These are phyloP conservation scores for Rhea americana DNA, from an alignment of 2,113 vertebrate species.

Conservation along the genomic window DNA sequence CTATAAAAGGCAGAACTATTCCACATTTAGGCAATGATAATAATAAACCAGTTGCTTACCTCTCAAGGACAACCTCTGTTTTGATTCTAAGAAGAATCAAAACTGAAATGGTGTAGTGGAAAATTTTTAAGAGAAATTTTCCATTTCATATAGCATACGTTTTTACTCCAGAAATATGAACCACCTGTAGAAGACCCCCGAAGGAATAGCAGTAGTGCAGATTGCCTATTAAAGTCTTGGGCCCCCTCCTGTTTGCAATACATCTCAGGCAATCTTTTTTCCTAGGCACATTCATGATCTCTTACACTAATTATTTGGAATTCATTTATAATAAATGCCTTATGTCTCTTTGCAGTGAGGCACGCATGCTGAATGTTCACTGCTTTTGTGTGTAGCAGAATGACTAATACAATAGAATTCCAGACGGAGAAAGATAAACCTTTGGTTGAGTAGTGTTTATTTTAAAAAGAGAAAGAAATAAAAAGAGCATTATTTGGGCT, in stretches of 20 bases:
- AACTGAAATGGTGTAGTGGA: slow-evolving; percentile 65
- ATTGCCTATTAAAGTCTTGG: slow-evolving; percentile 69
- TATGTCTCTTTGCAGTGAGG: slow-evolving; percentile 72
- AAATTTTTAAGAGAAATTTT: slow-evolving; percentile 77
- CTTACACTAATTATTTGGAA: slow-evolving; percentile 82
- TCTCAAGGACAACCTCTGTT: neutral
- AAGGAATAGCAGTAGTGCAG: slow-evolving; percentile 70
- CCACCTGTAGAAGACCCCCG: slow-evolving; percentile 76
- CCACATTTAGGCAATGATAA: neutral
- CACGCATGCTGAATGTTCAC: slow-evolving; percentile 44
- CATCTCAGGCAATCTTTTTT: slow-evolving; percentile 19
- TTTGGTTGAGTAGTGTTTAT: slow-evolving; percentile 39
- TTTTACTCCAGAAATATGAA: slow-evolving; percentile 78
- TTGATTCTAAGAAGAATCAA: slow-evolving; percentile 42
- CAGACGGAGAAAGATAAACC: slow-evolving; percentile 72
- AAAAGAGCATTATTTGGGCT: slow-evolving; percentile 47
- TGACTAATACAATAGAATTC: slow-evolving; percentile 64
- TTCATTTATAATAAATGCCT: slow-evolving; percentile 81
- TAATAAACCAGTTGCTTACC: slow-evolving; percentile 19
- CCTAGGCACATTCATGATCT: slow-evolving; percentile 68
- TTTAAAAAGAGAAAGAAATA: slow-evolving; percentile 60
- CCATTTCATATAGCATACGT: slow-evolving; percentile 76
- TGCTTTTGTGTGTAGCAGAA: slow-evolving; percentile 62
- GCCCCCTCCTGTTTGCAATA: slow-evolving; percentile 65
- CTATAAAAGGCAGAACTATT: neutral